Evolutionary conservation across 2,113 vertebrate genomes (phyloP), one percentile per base, ranked within the genome.

Genomic region (Xenopus tropicalis): DNA sequence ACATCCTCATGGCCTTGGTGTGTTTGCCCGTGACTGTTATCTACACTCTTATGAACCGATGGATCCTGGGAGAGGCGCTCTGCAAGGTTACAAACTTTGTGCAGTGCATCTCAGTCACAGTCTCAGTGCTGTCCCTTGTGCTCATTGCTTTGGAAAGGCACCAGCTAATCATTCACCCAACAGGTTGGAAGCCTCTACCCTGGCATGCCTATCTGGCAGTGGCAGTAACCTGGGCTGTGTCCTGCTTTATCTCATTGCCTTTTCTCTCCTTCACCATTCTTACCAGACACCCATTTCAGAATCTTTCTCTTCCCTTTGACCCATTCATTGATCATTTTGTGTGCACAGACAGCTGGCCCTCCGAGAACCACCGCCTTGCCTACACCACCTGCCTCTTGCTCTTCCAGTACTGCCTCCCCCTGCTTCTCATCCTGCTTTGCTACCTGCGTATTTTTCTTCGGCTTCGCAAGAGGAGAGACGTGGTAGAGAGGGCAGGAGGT

Each of bases 21-120:
- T 91, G 90, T 80, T 82, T 91, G n/a, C 90, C 90, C 0, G 84
- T 91, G 2, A 91, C 90, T 0, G 81, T 89, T 68, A 89, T 91
- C 11, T 91, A 91, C 85, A 91, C 89, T 0, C 79, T 91, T 69
- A 91, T 91, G 90, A 89, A 91, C 75, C 88, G 81, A 66, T 91
- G 90, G 90, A 88, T 90, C 70, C 80, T 91, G 65, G 90, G 90
- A 0, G 86, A 88, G 76, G 82, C 83, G 0, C 70, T 91, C 46
- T 91, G 90, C 69, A 91, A 90, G 85, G 84, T 87, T 76, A 91
- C 88, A 0, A 86, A 88, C 11, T 91, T 91, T 21, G 81, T 88
- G 0, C 90, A 91, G 84, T 91, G 90, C 67, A 82, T 85, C 69
- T 91, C 90, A 0, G 85, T 91, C 78, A 91, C 88, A 0, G 90